Base-by-base conservation (phyloP, 1,140 invertebrate species). In the Cydia amplana region DNA sequence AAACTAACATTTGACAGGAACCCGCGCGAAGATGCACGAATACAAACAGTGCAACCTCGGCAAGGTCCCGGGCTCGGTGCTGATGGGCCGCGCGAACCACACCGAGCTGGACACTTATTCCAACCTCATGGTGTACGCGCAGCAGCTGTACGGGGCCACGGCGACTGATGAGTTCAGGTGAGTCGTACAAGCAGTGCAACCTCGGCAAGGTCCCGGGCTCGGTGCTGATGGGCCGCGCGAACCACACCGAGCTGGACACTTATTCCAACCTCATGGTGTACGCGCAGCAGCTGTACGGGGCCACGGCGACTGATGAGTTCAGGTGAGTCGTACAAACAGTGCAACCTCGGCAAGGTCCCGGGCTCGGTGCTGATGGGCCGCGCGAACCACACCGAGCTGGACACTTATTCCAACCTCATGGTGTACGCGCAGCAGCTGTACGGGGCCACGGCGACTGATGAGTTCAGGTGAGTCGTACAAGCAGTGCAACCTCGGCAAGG, bases 371-470 rank as follows among this genome's bases (percentile, higher is more conserved):
- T 99, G 23, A 97, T 99, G 16, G 97, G 98, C 0, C 94, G 97
- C 75, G 95, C 97, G 6, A 98, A 98, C 85, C 94, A 96, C 74
- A 97, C 97, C 0, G 94, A 97, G 85, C 93, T 98, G 2, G 96
- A 97, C 84, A 96, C 97, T 0, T 98, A 95, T 83, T 96, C 97
- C 6, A 98, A 98, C 88, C 93, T 98, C 1, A 96, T 99, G 83
- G 94, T 97, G 64, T 98, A 98, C 85, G 97, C 97, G 0, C 97
- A 98, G 84, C 97, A 98, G 82, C 95, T 97, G 79, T 99, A 98
- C 87, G 97, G 97, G 0, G 94, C 97, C 9, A 97, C 97, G 82
- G 95, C 96, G 78, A 94, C 95, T 40, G 97, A 98, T 88, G 97
- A 97, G 72, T 98, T 98, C 84, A 97, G 95, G 95, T 96, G 82